phyloP scores from a whole-genome alignment of 2,888 invertebrate genomes.

The Dolomedes plantarius region DNA sequence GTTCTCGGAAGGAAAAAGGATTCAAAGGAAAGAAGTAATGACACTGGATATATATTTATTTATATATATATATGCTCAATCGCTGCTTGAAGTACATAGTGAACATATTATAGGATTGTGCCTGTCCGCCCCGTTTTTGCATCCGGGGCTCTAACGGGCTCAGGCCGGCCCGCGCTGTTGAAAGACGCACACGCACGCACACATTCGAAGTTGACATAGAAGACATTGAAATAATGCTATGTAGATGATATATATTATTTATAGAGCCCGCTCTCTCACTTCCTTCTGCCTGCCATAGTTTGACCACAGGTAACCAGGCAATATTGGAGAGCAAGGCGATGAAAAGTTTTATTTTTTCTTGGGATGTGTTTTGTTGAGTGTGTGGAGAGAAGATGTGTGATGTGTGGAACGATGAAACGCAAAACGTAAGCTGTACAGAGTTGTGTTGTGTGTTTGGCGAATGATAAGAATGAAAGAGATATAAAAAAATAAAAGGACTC shows the following conservation, averaged over 20 bases:
- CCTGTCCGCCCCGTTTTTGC: slow-evolving; percentile 53
- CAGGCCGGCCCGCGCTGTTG: slow-evolving; percentile 63
- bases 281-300: slow-evolving; percentile 69
- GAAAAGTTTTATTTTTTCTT: too few relatives aligned
- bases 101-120: slow-evolving; percentile 70
- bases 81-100: slow-evolving; percentile 67
- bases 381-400: too few relatives aligned
- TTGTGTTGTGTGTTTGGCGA: neutral
- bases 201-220: slow-evolving; percentile 47
- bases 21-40: slow-evolving; percentile 50
- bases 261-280: slow-evolving; percentile 50
- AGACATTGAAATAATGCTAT: slow-evolving; percentile 62
- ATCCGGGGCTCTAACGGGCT: slow-evolving; percentile 30
- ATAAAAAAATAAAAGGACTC: too few relatives aligned
- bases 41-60: slow-evolving; percentile 69
- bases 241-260: slow-evolving; percentile 58
- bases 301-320: slow-evolving; percentile 69
- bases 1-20: slow-evolving; percentile 24
- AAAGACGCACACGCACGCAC: slow-evolving; percentile 49
- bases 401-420: too few relatives aligned
- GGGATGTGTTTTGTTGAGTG: neutral
- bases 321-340: slow-evolving; percentile 61
- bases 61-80: slow-evolving; percentile 65
- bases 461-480: neutral
- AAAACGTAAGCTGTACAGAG: slow-evolving; percentile 4